These are phyloP conservation scores for Sympetrum striolatum DNA, from an alignment of 2,888 invertebrate genomes.

Conservation along the genomic window DNA sequence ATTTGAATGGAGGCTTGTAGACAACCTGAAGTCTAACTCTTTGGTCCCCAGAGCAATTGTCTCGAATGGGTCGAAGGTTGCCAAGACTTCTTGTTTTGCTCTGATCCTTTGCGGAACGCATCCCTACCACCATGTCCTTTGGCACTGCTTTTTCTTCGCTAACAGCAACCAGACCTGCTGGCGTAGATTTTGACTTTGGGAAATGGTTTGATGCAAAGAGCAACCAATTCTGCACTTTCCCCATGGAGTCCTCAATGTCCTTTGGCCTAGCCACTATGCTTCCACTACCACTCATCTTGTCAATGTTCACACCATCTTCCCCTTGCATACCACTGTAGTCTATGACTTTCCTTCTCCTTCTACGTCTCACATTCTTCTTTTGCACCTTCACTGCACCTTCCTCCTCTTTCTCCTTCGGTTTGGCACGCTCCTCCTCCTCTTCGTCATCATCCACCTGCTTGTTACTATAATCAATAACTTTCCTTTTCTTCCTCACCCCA, in stretches of 20 bases:
- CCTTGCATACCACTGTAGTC: constrained; percentile 67
- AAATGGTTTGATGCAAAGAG: constrained; percentile 68
- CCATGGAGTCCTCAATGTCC: constrained; percentile 64
- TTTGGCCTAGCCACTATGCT: constrained; percentile 56
- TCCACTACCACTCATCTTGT: constrained; percentile 49
- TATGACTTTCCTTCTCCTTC: constrained; percentile 64
- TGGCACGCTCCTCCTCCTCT: constrained; percentile 49
- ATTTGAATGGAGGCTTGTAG: constrained; percentile 87
- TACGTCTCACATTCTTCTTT: constrained; percentile 82
- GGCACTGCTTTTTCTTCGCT: constrained; percentile 62
- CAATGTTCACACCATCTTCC: constrained; percentile 48
- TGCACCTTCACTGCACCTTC: constrained; percentile 70
- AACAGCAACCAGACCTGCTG: constrained; percentile 66
- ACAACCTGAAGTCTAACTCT: constrained; percentile 83
- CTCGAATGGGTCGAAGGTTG: constrained; percentile 45
- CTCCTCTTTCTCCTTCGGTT: constrained; percentile 56
- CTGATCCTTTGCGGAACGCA: constrained; percentile 46
- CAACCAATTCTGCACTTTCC: constrained; percentile 87
- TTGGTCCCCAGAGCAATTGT: constrained; percentile 51
- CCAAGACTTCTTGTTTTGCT: constrained; percentile 47
- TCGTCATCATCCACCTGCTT: constrained; percentile 24
- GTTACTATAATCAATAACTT: constrained; percentile 75
- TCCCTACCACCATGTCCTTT: constrained; percentile 26
- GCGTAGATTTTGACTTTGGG: constrained; percentile 86
- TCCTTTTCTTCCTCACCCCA: constrained; percentile 69